Conservation (phyloP, 1,140 invertebrate genomes). For the Physella acuta region DNA sequence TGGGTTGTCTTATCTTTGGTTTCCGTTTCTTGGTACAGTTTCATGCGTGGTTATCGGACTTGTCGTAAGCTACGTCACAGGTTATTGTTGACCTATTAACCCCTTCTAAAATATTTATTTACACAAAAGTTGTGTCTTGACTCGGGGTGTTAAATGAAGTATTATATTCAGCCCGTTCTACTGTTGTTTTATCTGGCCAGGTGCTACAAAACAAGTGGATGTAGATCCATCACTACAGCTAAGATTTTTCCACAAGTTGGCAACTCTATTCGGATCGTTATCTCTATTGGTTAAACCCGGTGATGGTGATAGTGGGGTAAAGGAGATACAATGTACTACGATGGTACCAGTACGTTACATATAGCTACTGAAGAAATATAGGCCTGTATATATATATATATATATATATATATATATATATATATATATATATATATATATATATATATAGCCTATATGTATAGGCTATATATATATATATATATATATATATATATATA, state of each 20-base stretch:
- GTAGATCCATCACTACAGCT: slow-evolving; percentile 24
- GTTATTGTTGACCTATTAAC: slow-evolving; percentile 36
- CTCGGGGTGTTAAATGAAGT: too few species aligned
- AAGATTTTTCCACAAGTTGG: slow-evolving; percentile 13
- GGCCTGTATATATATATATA: not conserved
- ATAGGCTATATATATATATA: slow-evolving; percentile 1
- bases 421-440: slow-evolving; percentile 1
- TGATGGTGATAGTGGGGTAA: too few species aligned
- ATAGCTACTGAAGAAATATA: not conserved
- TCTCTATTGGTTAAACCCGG: too few species aligned
- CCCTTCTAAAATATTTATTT: not conserved
- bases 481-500: too few species aligned
- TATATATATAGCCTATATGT: too few species aligned
- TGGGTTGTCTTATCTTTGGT: slow-evolving; percentile 82
- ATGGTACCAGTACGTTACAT: not conserved
- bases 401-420: slow-evolving; percentile 4
- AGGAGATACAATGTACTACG: too few species aligned
- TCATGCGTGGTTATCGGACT: slow-evolving; percentile 66
- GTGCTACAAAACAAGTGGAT: slow-evolving; percentile 14
- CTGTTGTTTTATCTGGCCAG: too few species aligned
- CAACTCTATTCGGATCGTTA: too few species aligned
- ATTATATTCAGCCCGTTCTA: too few species aligned
- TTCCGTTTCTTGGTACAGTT: slow-evolving; percentile 75
- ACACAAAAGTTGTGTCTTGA: too few species aligned
- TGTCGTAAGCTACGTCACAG: slow-evolving; percentile 70